Evolutionary conservation across 2,888 invertebrate species (phyloP), one percentile per base, ranked within the genome.

Genomic region (Aleiodes alternator): DNA sequence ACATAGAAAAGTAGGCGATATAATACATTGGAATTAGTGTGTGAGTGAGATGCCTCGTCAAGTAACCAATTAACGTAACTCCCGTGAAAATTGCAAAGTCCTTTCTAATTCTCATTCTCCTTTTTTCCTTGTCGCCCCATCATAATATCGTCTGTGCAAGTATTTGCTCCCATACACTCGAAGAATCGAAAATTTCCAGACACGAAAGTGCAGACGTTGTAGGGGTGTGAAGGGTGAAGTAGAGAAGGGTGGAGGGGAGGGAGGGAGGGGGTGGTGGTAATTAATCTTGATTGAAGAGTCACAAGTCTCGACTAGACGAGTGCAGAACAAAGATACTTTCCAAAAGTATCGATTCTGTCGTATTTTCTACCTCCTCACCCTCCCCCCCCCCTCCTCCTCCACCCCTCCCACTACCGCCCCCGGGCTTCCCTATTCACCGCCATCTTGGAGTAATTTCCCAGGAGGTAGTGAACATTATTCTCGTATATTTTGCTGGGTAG

Each of bases 201-300:
- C 23, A 9, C 5, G 3, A n/a, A 38, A 16, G 61, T 3, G 61
- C 23, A 23, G 23, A 23, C 23, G 23, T n/a, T n/a, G n/a, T n/a
- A n/a, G 4, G 14, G 61, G 38, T n/a, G 43, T 8, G 9, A 16
- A 38, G 34, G 61, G 23, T 23, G 23, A 23, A 23, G 23, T 1
- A 23, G 2, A n/a, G 61, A 16, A 43, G 34, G 61, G 61, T n/a
- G 9, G 61, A 6, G 14, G 61, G 38, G 38, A n/a, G n/a, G n/a
- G n/a, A n/a, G 61, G 9, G 61, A 6, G 14, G 61, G 38, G 38
- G 43, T 8, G 9, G 29, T 12, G 43, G 72, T 59, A 75, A 75
- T 75, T 75, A 72, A 75, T 75, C 57, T 72, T 72, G 51, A 72
- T 76, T 72, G 68, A 72, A 69, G 72, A 57, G 72, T 51, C 29